Evolutionary conservation across 2,888 invertebrate species (phyloP), one percentile per base, ranked within the genome.

Genomic region (Tenodera sinensis): DNA sequence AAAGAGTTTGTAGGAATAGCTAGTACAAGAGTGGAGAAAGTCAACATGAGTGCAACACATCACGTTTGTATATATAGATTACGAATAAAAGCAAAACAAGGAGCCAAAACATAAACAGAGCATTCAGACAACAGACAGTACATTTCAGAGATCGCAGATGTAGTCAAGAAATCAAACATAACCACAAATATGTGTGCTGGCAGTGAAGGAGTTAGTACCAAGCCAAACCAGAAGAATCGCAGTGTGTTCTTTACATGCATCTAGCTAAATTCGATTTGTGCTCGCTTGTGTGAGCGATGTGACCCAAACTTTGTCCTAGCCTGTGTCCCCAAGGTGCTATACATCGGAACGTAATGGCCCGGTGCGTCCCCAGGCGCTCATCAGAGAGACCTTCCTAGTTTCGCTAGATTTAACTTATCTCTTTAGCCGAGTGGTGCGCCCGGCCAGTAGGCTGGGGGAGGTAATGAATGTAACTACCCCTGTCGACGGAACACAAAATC

Each of bases 321-420:
- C 87, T 28, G 87, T 34, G 54, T 89, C 89, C 89, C 89, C 82
- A 85, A 83, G 89, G 89, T 82, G 85, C 89, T 85, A 85, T 89
- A 85, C 89, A 84, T 89, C 89, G 85, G 85, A 82, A 34, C 89
- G 89, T 89, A 89, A 89, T 89, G 89, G 89, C 42, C 85, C 89
- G 30, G 28, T 28, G 85, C 81, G 27, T 81, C 85, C 85, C 81
- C 28, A 82, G 84, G 81, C 84, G 82, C 88, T 88, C 83, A 88
- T 88, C 88, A 88, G 88, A n/a, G 20, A 71, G n/a, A 14, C 71
- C 86, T 86, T 25, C 86, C 54, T 71, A 86, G 86, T 54, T 86
- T 86, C 86, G 86, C 86, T 86, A 86, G 86, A 85, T 86, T 86
- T 86, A 86, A 86, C 86, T 86, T 86, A 86, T 86, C 86, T 86